Base-by-base conservation (phyloP, 37 sponge, comb jelly and placozoan genomes). In the Amphimedon queenslandica region DNA sequence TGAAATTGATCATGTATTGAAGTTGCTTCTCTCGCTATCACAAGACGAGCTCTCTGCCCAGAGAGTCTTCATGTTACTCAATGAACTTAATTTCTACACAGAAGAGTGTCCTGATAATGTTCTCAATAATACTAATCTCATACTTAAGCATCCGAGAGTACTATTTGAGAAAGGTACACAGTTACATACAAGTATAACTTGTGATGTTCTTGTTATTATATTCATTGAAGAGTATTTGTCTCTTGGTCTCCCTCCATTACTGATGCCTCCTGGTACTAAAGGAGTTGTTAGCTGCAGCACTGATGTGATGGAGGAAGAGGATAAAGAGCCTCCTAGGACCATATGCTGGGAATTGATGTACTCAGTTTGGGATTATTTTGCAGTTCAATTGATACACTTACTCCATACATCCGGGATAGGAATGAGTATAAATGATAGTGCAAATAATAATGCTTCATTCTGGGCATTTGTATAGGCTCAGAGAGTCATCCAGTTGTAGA, bases 311-410 rank as follows among this genome's bases (percentile, higher is more conserved):
- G 67, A 24, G 53, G 69, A 37, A 28, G 18, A 35, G 69, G 43
- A 10, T 0, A 20, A 30, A 72, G 40, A 39, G 74, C 8, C 8
- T 47, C 13, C 8, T 8, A 47, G 53, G 13, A 8, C 8, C 18
- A 63, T 91, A 1, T 55, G 78, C 41, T 91, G 92, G 92, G 29
- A 21, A 1, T 32, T 51, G 25, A 6, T 28, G 21, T 85, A 71
- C 58, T 91, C 92, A 23, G 92, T 64, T 0, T 86, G 87, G 92
- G 78, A 85, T 55, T 40, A 72, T 31, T 74, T 91, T 31, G 36
- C 69, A 1, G 72, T 86, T 32, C 64, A 69, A 60, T 71, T 63
- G 0, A 69, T 40, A 43, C 55, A 31, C 8, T 66, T 85, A 37
- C 76, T 91, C 36, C 71, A 65, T 55, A 55, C 40, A 18, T 58